phyloP scores from a whole-genome alignment of 2,113 vertebrate species.

The Pelecanus crispus region DNA sequence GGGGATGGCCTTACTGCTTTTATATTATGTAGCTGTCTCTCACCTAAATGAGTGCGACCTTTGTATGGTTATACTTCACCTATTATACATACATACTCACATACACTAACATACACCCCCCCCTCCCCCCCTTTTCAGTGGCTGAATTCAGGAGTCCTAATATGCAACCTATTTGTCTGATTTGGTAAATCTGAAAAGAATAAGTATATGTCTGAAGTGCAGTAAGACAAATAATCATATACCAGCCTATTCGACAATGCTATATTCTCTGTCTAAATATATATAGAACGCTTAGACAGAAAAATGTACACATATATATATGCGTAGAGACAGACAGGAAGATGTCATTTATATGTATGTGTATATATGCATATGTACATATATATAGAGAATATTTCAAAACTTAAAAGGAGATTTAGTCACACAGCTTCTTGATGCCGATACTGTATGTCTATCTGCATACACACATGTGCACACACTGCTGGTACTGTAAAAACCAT shows the following conservation, averaged over 20 bases:
- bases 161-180: background rate
- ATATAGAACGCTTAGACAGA: background rate
- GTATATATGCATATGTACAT: background rate
- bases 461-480: background rate
- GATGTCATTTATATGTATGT: background rate
- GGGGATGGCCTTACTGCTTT: background rate
- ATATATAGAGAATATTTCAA: background rate
- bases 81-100: too few species aligned
- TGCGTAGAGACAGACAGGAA: background rate
- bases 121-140: background rate
- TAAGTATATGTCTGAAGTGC: background rate
- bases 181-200: background rate
- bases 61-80: background rate
- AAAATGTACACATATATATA: background rate
- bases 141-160: background rate
- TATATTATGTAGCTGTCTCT: background rate
- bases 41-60: background rate
- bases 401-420: background rate
- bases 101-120: background rate
- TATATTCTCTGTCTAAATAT: background rate
- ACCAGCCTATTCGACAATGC: background rate
- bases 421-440: background rate
- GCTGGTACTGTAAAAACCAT: slow-evolving; percentile 8
- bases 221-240: background rate
- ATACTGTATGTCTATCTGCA: background rate